phyloP scores from a whole-genome alignment of 2,113 vertebrate genomes.

The Peromyscus leucopus region DNA sequence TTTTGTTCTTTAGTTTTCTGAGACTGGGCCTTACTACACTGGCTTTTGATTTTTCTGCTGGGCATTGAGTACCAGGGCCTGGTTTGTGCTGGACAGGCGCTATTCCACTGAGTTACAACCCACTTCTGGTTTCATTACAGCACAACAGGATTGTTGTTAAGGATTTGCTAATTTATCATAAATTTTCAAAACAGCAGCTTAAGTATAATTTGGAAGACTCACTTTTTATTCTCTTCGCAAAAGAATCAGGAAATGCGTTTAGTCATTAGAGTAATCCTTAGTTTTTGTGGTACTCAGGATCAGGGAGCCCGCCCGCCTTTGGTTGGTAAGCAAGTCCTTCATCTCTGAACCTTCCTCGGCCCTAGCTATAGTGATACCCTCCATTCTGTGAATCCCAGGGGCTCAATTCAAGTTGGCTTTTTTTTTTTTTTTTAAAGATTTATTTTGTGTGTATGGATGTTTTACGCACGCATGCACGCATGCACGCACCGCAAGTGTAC shows the following conservation, averaged over 20 bases:
- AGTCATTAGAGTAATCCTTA: not conserved
- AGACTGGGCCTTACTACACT: not conserved
- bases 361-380: not conserved
- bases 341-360: not conserved
- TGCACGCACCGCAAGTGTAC: not conserved
- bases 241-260: conserved; percentile 49
- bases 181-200: conserved; percentile 11
- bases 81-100: not conserved
- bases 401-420: not conserved
- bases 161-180: conserved; percentile 20
- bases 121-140: not conserved
- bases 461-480: not conserved
- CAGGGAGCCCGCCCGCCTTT: not conserved
- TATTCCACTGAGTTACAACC: not conserved
- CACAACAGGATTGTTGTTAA: conserved; percentile 33
- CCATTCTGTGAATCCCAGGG: not conserved
- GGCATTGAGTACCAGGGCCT: not conserved
- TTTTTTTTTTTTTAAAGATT: not conserved
- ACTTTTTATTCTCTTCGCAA: conserved; percentile 1
- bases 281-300: not conserved
- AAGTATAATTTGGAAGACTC: conserved; percentile 21
- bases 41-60: not conserved
- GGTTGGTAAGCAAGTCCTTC: not conserved
- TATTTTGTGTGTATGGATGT: not conserved
- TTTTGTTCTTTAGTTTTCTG: not conserved